Conservation (phyloP, 2,797 vertebrate species). For the Picus viridis region DNA sequence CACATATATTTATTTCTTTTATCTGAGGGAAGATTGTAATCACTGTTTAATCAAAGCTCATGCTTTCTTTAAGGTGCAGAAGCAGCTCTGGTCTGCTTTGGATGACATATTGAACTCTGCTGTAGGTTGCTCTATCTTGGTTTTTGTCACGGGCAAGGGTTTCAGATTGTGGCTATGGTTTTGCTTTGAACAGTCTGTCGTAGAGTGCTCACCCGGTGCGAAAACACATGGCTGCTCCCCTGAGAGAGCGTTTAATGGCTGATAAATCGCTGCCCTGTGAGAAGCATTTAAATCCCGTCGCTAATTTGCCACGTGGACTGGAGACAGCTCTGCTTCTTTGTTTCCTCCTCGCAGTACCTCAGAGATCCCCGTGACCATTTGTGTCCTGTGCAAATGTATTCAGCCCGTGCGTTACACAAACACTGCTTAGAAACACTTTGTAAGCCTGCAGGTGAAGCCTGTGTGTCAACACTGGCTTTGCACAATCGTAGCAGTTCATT, state of each 20-base stretch:
- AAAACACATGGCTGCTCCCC: background rate
- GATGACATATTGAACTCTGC: background rate
- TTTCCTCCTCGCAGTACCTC: background rate
- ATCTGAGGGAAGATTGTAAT: slow-evolving; percentile 48
- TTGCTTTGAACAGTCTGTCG: background rate
- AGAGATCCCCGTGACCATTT: background rate
- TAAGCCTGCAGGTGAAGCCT: background rate
- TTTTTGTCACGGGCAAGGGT: background rate
- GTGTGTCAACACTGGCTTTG: background rate
- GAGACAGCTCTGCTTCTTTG: background rate
- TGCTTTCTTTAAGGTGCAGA: slow-evolving; percentile 14
- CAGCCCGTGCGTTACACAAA: background rate
- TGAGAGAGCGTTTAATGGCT: background rate
- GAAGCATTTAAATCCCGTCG: background rate
- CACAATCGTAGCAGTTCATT: background rate
- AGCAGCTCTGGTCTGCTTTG: background rate
- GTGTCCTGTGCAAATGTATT: background rate
- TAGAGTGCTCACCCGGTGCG: background rate
- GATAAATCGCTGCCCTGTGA: background rate
- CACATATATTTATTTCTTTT: background rate
- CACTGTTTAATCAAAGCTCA: slow-evolving; percentile 4
- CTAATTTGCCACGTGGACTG: background rate
- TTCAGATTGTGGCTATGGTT: background rate
- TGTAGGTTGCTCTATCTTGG: background rate
- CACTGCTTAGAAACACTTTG: background rate